These are phyloP conservation scores for Heliconius charithonia DNA, from an alignment of 2,888 invertebrate genomes.

Conservation along the genomic window DNA sequence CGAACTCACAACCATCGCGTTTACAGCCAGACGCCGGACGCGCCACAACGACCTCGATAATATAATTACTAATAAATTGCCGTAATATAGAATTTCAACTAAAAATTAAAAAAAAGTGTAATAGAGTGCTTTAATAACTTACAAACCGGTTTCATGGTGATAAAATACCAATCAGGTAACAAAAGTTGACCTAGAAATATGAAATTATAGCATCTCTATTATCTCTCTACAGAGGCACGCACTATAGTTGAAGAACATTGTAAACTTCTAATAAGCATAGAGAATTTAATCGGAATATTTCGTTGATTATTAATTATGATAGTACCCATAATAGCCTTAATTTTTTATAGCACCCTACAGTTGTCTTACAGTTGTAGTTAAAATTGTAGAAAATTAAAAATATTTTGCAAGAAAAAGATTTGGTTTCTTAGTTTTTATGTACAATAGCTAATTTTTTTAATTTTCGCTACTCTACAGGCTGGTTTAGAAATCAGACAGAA, in stretches of 20 bases:
- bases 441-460: background rate
- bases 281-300: background rate
- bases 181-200: constrained; percentile 25
- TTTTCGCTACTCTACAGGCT: too few species aligned
- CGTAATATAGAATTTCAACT: background rate
- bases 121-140: background rate
- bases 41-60: background rate
- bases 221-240: background rate
- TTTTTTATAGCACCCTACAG: background rate
- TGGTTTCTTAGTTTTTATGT: background rate
- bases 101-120: background rate
- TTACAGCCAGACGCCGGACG: background rate
- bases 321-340: background rate
- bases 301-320: background rate
- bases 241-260: constrained; percentile 23
- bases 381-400: background rate
- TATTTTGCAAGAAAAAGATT: background rate
- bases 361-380: background rate
- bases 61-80: background rate
- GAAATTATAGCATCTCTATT: constrained; percentile 7
- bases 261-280: background rate
- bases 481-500: too few species aligned
- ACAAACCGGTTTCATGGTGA: background rate
- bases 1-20: background rate
- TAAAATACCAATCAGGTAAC: constrained; percentile 1